Conservation (phyloP, 1,140 invertebrate genomes). For the Caenorhabditis latens region DNA sequence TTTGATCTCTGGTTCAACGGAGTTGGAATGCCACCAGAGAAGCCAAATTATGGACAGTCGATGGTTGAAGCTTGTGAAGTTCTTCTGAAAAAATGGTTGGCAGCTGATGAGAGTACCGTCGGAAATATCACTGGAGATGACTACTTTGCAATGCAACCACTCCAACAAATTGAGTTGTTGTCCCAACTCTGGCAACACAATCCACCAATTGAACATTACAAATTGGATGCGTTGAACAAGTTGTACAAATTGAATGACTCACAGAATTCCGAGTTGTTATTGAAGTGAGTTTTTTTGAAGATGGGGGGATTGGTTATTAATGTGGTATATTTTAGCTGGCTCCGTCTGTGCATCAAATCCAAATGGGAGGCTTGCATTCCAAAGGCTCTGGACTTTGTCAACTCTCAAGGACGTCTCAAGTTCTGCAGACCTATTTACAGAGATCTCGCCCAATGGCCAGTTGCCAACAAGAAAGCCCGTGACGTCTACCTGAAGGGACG, state of each 20-base stretch:
- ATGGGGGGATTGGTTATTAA: slow-evolving; percentile 20
- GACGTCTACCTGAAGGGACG: slow-evolving; percentile 65
- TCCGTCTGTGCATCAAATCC: slow-evolving; percentile 85
- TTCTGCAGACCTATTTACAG: slow-evolving; percentile 88
- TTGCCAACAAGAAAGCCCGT: slow-evolving; percentile 60
- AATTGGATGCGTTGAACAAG: slow-evolving; percentile 81
- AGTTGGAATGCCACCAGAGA: slow-evolving; percentile 88
- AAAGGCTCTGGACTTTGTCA: slow-evolving; percentile 85
- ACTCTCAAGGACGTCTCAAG: slow-evolving; percentile 89
- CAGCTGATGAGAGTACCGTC: slow-evolving; percentile 78
- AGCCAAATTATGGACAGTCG: slow-evolving; percentile 84
- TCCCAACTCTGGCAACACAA: slow-evolving; percentile 81
- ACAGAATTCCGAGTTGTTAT: slow-evolving; percentile 86
- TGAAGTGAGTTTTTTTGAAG: slow-evolving; percentile 78
- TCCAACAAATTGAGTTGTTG: slow-evolving; percentile 85
- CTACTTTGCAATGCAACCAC: slow-evolving; percentile 81
- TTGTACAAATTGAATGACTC: slow-evolving; percentile 83
- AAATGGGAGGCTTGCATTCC: slow-evolving; percentile 83
- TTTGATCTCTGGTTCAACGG: slow-evolving; percentile 89
- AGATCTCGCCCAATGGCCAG: slow-evolving; percentile 69
- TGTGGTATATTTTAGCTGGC: slow-evolving; percentile 81
- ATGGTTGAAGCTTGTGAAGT: slow-evolving; percentile 82
- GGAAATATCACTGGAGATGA: slow-evolving; percentile 80
- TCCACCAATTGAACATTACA: slow-evolving; percentile 63
- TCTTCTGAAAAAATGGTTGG: slow-evolving; percentile 81